These are phyloP conservation scores for Drosophila seclusa DNA, from an alignment of 2,888 invertebrate genomes.

Conservation along the genomic window DNA sequence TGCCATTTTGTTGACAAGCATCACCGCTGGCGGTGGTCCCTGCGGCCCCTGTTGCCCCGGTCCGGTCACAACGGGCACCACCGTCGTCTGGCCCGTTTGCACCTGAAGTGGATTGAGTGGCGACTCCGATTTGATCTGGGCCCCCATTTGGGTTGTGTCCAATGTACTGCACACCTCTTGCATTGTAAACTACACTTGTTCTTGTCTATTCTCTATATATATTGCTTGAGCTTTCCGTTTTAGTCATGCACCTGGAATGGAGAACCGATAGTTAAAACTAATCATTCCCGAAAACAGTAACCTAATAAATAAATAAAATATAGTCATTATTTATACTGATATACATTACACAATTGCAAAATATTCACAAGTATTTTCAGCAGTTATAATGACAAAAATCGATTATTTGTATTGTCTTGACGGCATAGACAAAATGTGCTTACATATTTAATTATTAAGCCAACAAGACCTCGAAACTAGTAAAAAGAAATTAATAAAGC, in stretches of 20 bases:
- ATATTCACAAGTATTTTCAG: not conserved
- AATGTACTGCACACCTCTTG: slow-evolving; percentile 85
- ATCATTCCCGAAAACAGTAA: not conserved
- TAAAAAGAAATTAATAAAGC: not conserved
- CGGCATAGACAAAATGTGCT: not conserved
- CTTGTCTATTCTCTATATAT: slow-evolving; percentile 19
- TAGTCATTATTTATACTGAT: not conserved
- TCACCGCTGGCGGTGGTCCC: slow-evolving; percentile 86
- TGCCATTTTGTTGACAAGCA: slow-evolving; percentile 85
- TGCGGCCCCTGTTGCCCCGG: slow-evolving; percentile 53
- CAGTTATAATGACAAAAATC: not conserved
- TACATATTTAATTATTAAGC: not conserved
- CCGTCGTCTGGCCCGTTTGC: slow-evolving; percentile 82
- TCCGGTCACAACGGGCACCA: slow-evolving; percentile 63
- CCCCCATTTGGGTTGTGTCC: slow-evolving; percentile 84
- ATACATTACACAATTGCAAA: not conserved
- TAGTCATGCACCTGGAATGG: slow-evolving; percentile 47
- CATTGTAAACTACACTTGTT: slow-evolving; percentile 76
- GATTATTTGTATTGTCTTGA: not conserved
- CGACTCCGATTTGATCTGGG: slow-evolving; percentile 85
- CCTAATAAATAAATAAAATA: not conserved
- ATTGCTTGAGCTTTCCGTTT: slow-evolving; percentile 12
- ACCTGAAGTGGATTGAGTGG: slow-evolving; percentile 84
- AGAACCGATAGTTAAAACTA: not conserved
- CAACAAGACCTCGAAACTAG: not conserved